phyloP scores from a whole-genome alignment of 1,140 invertebrate genomes.

The Caenorhabditis remanei region DNA sequence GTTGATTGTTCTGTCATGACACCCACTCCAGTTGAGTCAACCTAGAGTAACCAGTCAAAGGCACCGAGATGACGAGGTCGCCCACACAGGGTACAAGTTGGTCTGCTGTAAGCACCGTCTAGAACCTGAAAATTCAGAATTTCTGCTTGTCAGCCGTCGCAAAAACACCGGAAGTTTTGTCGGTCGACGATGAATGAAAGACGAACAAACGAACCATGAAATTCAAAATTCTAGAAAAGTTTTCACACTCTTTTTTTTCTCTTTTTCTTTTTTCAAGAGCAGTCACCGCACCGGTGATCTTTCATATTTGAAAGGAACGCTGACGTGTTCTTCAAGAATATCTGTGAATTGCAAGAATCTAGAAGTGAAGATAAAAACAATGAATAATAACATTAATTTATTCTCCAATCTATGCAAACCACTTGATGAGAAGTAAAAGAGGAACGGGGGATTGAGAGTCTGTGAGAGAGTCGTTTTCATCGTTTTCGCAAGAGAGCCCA shows the following conservation, averaged over 20 bases:
- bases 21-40: neutral
- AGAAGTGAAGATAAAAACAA: constrained; percentile 4
- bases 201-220: constrained; percentile 38
- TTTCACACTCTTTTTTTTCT: neutral
- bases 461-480: neutral
- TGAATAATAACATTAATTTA: constrained; percentile 60
- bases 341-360: neutral
- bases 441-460: neutral
- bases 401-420: constrained; percentile 54
- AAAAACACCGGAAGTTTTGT: constrained; percentile 53
- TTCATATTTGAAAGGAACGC: neutral
- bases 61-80: neutral
- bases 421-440: constrained; percentile 37
- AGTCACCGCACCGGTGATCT: neutral
- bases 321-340: neutral
- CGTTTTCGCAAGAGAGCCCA: constrained; percentile 13
- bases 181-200: neutral
- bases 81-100: neutral
- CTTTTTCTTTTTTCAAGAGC: too few relatives aligned
- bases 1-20: constrained; percentile 7
- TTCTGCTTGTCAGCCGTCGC: neutral
- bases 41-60: neutral
- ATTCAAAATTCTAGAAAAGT: constrained; percentile 31
- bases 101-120: neutral
- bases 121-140: neutral